Evolutionary conservation across 2,113 vertebrate genomes (phyloP).

Genomic region (Castor canadensis): DNA sequence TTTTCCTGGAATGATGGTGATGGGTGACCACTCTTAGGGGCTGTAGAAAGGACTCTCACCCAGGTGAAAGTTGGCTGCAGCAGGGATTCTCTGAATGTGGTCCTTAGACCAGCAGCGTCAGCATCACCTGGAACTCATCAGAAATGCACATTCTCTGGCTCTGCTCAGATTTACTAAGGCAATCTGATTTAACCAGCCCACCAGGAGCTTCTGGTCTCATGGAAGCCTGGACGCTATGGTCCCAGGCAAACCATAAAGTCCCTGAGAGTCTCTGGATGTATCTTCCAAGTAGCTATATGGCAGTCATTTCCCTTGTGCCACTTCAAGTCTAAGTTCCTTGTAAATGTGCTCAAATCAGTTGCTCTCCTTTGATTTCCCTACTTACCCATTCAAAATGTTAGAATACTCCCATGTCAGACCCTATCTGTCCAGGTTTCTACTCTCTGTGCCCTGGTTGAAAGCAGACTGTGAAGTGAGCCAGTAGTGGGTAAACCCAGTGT

Average conservation of each 20-base stretch:
- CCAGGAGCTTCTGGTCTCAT: background rate
- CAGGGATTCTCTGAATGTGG: background rate
- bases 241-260: background rate
- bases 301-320: background rate
- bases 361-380: background rate
- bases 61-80: background rate
- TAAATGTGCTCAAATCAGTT: background rate
- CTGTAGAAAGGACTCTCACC: background rate
- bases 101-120: background rate
- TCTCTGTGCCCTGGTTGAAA: background rate
- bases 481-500: background rate
- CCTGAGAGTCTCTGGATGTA: background rate
- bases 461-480: background rate
- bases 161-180: background rate
- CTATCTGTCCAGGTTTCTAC: background rate
- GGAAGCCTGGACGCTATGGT: background rate
- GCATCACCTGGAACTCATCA: background rate
- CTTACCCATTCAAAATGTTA: background rate
- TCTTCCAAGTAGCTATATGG: background rate
- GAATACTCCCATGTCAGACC: background rate
- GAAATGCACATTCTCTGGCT: background rate
- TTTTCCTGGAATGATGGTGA: background rate
- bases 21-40: background rate
- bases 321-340: background rate
- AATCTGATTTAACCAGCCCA: background rate